Evolutionary conservation across 2,888 invertebrate species (phyloP).

Genomic region (Drosophila seclusa): DNA sequence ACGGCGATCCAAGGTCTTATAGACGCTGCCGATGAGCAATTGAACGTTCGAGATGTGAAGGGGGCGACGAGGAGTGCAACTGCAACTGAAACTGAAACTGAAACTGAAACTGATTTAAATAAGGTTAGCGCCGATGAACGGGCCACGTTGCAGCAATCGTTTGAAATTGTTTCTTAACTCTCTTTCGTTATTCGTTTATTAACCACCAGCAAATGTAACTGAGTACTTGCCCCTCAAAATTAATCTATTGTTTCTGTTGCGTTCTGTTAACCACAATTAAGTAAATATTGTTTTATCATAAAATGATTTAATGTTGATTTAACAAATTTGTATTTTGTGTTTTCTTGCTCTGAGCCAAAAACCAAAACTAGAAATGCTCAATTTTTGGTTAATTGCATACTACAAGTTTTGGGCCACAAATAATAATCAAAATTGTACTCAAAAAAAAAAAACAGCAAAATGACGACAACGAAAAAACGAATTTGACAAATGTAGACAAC

Average conservation of each 20-base stretch:
- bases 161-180: conserved; percentile 48
- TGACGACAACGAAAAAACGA: conserved; percentile 83
- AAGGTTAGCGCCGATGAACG: conserved; percentile 82
- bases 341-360: conserved; percentile 11
- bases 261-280: conserved; percentile 32
- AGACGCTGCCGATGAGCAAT: conserved; percentile 85
- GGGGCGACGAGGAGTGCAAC: conserved; percentile 83
- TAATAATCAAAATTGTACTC: conserved; percentile 5
- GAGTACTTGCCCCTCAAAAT: conserved; percentile 20
- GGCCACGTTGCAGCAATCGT: conserved; percentile 58
- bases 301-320: conserved; percentile 17
- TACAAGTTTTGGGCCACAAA: not conserved
- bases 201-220: conserved; percentile 53
- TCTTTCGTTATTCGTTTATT: conserved; percentile 55
- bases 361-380: conserved; percentile 41
- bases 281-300: conserved; percentile 33
- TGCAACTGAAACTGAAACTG: conserved; percentile 75
- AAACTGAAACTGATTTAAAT: conserved; percentile 76
- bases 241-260: conserved; percentile 35
- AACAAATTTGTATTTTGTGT: conserved; percentile 20
- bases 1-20: conserved; percentile 86
- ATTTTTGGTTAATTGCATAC: conserved; percentile 9
- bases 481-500: conserved; percentile 79
- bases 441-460: conserved; percentile 61
- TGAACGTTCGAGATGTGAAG: conserved; percentile 84